phyloP scores from a whole-genome alignment of 2,888 invertebrate species.

The Zhengitettix transpicula region DNA sequence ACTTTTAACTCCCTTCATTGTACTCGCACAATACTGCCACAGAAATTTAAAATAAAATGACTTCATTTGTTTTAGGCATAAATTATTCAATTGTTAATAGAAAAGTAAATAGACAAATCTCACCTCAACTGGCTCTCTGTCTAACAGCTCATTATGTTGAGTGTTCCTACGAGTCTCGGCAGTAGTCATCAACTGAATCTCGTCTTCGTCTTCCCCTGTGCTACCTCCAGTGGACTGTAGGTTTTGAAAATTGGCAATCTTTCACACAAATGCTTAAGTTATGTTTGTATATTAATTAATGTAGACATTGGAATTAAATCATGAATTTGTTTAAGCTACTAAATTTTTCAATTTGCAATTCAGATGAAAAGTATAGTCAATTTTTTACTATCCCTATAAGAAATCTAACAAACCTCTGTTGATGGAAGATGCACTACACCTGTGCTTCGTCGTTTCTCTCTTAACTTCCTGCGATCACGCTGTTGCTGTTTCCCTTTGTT shows the following conservation, averaged over 20 bases:
- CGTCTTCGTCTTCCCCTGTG: conserved; percentile 36
- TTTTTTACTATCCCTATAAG: background rate
- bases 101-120: background rate
- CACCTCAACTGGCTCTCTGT: conserved; percentile 18
- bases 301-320: background rate
- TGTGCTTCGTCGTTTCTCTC: conserved; percentile 39
- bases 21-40: too few relatives aligned
- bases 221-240: conserved; percentile 39
- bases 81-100: too few relatives aligned
- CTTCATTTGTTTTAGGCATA: too few relatives aligned
- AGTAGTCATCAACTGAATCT: conserved; percentile 24
- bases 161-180: conserved; percentile 32
- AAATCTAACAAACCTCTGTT: conserved; percentile 30
- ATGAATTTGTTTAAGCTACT: background rate
- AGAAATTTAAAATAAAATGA: too few relatives aligned
- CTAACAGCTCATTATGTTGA: conserved; percentile 29
- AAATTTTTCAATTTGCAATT: background rate
- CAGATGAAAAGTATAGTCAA: background rate
- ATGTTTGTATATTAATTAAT: background rate
- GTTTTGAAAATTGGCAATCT: background rate
- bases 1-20: too few relatives aligned
- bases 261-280: background rate
- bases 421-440: conserved; percentile 40
- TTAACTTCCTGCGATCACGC: conserved; percentile 36
- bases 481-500: conserved; percentile 34